These are phyloP conservation scores for Gastrophryne carolinensis DNA, from an alignment of 2,797 vertebrate species.

Conservation along the genomic window DNA sequence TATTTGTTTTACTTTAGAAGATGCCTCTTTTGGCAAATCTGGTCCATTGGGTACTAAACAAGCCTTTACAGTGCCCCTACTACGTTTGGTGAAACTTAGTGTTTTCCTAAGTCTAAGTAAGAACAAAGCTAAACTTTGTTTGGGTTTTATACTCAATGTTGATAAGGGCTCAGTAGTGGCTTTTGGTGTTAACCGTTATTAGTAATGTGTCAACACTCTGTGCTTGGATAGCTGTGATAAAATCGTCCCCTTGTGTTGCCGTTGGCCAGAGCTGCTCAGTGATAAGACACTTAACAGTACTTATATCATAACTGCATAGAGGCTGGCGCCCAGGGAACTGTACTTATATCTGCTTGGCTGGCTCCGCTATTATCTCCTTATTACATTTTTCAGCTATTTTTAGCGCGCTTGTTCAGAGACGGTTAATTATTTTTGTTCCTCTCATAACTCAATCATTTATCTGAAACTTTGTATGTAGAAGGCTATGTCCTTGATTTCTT, in stretches of 20 bases:
- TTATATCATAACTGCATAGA: neutral
- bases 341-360: neutral
- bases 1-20: too few relatives aligned
- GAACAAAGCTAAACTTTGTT: neutral
- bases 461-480: conserved; percentile 5
- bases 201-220: neutral
- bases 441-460: neutral
- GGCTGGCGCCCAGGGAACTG: neutral
- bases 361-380: neutral
- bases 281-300: neutral
- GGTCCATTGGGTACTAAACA: too few relatives aligned
- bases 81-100: too few relatives aligned
- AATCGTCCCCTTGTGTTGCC: neutral
- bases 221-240: neutral
- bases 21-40: too few relatives aligned
- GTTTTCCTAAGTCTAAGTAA: too few relatives aligned
- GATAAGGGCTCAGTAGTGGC: neutral
- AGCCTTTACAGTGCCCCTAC: too few relatives aligned
- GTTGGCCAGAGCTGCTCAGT: neutral
- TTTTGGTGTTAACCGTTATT: neutral
- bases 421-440: conserved; percentile 3
- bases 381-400: conserved; percentile 23
- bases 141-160: neutral
- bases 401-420: neutral
- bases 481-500: conserved; percentile 5